Evolutionary conservation across 30 jellyfish, hydroid and myxozoan genomes (phyloP), one percentile per base, ranked within the genome.

Genomic region (Aurelia sp.): DNA sequence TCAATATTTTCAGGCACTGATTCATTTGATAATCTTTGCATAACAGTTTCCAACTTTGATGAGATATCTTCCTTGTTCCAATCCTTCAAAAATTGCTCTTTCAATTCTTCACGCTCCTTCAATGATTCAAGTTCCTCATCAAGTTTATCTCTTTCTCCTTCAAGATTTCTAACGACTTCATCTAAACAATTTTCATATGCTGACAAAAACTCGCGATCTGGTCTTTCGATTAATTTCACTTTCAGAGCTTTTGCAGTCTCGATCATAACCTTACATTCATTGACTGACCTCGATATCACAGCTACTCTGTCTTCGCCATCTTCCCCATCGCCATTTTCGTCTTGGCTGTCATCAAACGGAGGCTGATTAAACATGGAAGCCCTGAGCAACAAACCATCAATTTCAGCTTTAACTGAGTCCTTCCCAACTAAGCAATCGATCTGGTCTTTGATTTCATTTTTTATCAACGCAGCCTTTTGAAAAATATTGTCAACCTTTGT

Each of bases 331-430:
- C 48, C 86, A 13, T 33, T 72, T 4, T 55, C 87, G 7, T 84
- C 75, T 20, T 62, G 88, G 20, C 51, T 38, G 3, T 61, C 76
- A 2, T 20, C 76, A 41, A 50, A 72, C 82, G 35, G 59, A 58
- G 80, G 72, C 71, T 78, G 63, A 52, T 78, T 64, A 59, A 78
- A 78, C 78, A 22, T 78, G 63, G 93, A 65, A 41, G 55, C 82
- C 22, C 31, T 44, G 15, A 84, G 50, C 33, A 77, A 27, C 20
- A 84, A 44, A 31, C 67, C 75, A 63, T 84, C 85, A 24, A 74
- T 65, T 44, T 63, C 88, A 24, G 75, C 33, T 20, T 70, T 72
- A n/a, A 84, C 33, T 30, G 16, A 27, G 13, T 73, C 86, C 38
- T 19, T 72, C 20, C 62, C 82, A 13, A 6, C 27, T 3, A 58